These are phyloP conservation scores for Nemurella pictetii DNA, from an alignment of 2,888 invertebrate species.

Conservation along the genomic window DNA sequence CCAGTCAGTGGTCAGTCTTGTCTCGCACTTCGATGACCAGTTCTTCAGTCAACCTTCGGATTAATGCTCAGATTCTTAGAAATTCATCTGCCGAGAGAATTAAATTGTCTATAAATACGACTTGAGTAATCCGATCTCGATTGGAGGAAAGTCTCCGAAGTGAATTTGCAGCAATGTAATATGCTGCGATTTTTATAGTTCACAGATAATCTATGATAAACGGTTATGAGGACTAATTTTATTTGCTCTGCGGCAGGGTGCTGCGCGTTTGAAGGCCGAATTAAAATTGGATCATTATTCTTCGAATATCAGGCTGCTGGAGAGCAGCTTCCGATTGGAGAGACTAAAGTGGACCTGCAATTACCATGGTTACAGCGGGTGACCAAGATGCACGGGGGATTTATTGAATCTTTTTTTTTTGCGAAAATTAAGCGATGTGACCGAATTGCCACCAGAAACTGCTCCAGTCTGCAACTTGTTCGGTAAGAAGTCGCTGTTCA, in stretches of 20 bases:
- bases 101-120: neutral
- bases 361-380: neutral
- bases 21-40: neutral
- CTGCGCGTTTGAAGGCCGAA: constrained; percentile 21
- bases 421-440: no score
- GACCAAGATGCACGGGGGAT: neutral
- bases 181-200: neutral
- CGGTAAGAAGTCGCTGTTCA: no score
- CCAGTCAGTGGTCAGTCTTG: neutral
- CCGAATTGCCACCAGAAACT: no score
- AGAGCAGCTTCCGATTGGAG: neutral
- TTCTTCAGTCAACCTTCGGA: constrained; percentile 2
- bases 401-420: no score
- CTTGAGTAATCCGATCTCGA: neutral
- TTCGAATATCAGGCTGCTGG: no score
- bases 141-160: neutral
- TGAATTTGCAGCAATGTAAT: neutral
- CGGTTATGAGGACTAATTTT: neutral
- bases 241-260: no score
- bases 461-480: no score
- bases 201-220: neutral
- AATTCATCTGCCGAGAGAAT: neutral
- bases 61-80: constrained; percentile 2
- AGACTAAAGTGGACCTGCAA: neutral
- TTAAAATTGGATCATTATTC: constrained; percentile 4